Percentiles rank a stretch among this genome's conserved stretches.
Conservation (phyloP, 2,113 vertebrate species). For the Parus major region DNA sequence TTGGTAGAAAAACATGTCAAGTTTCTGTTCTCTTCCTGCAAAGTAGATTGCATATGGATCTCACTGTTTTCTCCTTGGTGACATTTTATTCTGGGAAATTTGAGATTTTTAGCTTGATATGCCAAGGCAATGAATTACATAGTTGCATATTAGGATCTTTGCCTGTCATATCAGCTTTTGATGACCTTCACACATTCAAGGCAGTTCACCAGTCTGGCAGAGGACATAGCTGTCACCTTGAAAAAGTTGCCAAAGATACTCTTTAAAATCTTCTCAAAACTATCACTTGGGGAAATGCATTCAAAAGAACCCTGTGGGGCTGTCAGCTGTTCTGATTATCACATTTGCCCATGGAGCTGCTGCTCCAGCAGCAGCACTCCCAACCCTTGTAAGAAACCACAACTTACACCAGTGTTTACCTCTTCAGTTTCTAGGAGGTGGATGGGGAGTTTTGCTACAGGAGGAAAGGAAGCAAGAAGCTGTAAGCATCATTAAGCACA, state of each 20-base stretch:
- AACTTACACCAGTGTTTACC: neutral
- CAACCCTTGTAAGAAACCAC: neutral
- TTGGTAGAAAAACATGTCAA: neutral
- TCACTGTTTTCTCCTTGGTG: neutral
- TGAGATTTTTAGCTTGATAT: neutral
- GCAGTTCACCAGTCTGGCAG: neutral
- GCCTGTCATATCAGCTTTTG: neutral
- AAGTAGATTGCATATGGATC: neutral
- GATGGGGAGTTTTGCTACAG: neutral
- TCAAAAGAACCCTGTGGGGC: neutral
- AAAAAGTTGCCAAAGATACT: neutral
- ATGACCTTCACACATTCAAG: neutral
- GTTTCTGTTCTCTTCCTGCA: neutral
- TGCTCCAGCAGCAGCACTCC: neutral
- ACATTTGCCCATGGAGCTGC: rapidly evolving
- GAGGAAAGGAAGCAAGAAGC: neutral
- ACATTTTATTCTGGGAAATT: neutral
- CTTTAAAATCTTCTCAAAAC: neutral
- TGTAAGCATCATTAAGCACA: neutral
- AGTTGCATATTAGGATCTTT: neutral
- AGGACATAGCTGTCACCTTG: neutral
- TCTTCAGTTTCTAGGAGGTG: neutral
- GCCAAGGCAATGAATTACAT: neutral
- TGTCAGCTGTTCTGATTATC: neutral
- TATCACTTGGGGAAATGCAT: neutral